phyloP scores from a whole-genome alignment of 2,113 vertebrate species.

The Leptocoma aspasia region DNA sequence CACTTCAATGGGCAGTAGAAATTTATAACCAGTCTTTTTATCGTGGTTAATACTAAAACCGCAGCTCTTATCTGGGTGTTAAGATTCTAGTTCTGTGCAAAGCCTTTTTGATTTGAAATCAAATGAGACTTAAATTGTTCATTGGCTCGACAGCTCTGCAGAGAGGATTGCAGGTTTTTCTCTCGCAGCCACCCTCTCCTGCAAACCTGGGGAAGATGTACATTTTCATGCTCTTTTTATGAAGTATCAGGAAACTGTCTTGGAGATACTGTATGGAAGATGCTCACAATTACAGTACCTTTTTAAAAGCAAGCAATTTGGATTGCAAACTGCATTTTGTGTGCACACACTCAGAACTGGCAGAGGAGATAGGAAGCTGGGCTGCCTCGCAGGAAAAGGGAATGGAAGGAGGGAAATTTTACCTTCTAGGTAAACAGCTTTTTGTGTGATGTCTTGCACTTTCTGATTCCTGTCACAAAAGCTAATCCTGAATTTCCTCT shows the following conservation, averaged over 20 bases:
- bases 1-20: neutral
- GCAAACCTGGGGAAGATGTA: neutral
- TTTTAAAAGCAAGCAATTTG: neutral
- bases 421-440: neutral
- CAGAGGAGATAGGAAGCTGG: neutral
- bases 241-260: neutral
- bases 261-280: neutral
- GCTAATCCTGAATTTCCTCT: neutral
- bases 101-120: slow-evolving; percentile 20
- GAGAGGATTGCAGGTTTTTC: neutral
- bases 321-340: neutral
- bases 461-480: neutral
- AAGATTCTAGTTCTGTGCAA: slow-evolving; percentile 2
- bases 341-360: neutral
- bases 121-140: slow-evolving; percentile 1
- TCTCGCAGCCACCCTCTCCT: neutral
- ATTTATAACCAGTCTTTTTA: neutral
- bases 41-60: neutral
- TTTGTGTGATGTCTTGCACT: neutral
- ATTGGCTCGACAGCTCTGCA: neutral
- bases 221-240: neutral
- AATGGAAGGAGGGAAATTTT: neutral
- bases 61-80: neutral
- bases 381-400: neutral
- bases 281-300: neutral